Base-by-base conservation (phyloP, 2,113 vertebrate species). In the Anguilla japonica region DNA sequence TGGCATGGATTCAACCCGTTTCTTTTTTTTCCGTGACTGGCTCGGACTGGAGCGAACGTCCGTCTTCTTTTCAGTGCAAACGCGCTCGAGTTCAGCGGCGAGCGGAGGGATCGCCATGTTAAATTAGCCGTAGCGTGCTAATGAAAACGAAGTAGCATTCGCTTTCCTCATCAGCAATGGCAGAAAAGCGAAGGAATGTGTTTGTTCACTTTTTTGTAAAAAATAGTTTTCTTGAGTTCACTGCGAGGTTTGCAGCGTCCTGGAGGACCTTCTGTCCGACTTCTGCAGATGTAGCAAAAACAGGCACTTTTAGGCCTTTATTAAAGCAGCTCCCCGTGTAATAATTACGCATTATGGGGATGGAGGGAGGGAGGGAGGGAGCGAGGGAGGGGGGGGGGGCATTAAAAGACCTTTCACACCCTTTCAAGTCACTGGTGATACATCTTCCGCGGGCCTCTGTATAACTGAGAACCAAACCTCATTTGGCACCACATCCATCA, bases 401-500 rank as follows among this genome's bases (percentile, higher is more conserved):
- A 95, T 95, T 95, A 94, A 95, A 95, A 93, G 94, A 93, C 95
- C 94, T 96, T 96, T 95, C 88, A 93, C 94, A 95, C 94, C 94
- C 96, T 96, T 94, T 93, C 92, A 91, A 92, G 95, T 90, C 90
- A 85, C 91, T 90, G 92, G 95, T 96, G 96, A 97, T 97, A 97
- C 96, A 97, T 97, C 96, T 98, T 94, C 91, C 91, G 90, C 94
- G 85, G 93, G 94, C 96, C 95, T 91, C 93, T 93, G 93, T 96
- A 96, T 96, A 96, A 97, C 95, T 96, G 96, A 97, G 97, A 96
- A 94, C 97, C 95, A 97, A 96, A 96, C 95, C 94, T 94, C 96
- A 96, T 97, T 97, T 96, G 95, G 96, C 93, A 96, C 94, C 95
- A 96, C 97, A 97, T 97, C 95, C 95, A 96, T 97, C 97, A 96